Base-by-base conservation (phyloP, 92 coral and sea anemone genomes). In the Isaurus tuberculatus region DNA sequence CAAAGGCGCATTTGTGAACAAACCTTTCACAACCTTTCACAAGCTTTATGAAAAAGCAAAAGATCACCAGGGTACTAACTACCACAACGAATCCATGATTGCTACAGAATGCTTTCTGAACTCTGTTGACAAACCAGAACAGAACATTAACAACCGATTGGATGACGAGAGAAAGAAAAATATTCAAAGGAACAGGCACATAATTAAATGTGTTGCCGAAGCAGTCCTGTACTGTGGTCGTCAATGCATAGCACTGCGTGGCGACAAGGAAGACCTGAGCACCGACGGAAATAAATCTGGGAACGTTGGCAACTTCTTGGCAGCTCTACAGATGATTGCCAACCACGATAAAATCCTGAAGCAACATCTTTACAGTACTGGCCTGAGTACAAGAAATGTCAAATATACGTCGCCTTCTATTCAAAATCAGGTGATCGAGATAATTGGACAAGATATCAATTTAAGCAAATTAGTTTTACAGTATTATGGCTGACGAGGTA, bases 401-500 rank as follows among this genome's bases (percentile, higher is more conserved):
- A 81, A 19, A 7, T 69, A 69, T 31, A 48, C 25, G 36, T 83
- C 88, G 31, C 69, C 83, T 5, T 16, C n/a, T 29, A 73, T 73
- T 61, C 61, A 84, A 58, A 75, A 84, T 23, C 43, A 84, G 42
- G 22, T 84, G 28, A 55, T 77, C 22, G 84, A 75, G 19, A 85
- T 85, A 7, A 43, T 53, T 28, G 63, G 61, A 6, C 11, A 25
- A 23, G 78, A 72, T 20, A 44, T 72, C 14, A 43, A 43, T 43
- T 44, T 25, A 26, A 27, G 36, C 63, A 72, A 44, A n/a, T 23
- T 46, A 2, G 60, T 32, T 85, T 17, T 85, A 25, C 58, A 85
- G 84, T 34, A 65, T 85, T 14, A 85, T 73, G 75, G 88, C 88
- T 1, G 88, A 85, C 51, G 88, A 85, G n/a, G 84, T 85, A n/a